Percentiles rank a stretch among this genome's conserved stretches.
Evolutionary conservation across 2,888 invertebrate species (phyloP).

Genomic region (Agriopis aurantiaria): DNA sequence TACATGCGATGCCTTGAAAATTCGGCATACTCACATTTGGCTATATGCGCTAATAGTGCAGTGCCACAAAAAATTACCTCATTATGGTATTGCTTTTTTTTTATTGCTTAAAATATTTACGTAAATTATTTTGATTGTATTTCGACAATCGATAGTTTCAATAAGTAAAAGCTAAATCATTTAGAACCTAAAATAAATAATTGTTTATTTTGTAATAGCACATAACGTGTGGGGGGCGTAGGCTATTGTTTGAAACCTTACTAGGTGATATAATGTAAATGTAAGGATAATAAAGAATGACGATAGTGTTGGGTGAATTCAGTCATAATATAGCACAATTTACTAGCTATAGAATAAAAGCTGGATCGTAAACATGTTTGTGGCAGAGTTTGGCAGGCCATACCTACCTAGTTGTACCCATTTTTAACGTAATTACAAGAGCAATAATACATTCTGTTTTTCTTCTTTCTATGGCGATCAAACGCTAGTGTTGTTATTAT

Average conservation of each 20-base stretch:
- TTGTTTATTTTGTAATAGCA: slow-evolving; percentile 9
- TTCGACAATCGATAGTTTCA: too few species aligned
- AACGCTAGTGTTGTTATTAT: slow-evolving; percentile 42
- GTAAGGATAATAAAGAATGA: slow-evolving; percentile 70
- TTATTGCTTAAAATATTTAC: background rate
- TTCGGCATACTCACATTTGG: background rate
- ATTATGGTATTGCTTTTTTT: background rate
- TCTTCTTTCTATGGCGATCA: slow-evolving; percentile 55
- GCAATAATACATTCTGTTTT: slow-evolving; percentile 60
- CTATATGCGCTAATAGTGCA: background rate
- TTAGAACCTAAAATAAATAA: background rate
- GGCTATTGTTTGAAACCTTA: slow-evolving; percentile 84
- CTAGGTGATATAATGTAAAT: slow-evolving; percentile 79
- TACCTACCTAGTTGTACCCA: slow-evolving; percentile 3
- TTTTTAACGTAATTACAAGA: slow-evolving; percentile 60
- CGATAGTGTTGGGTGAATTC: slow-evolving; percentile 65
- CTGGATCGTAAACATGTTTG: slow-evolving; percentile 55
- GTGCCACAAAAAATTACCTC: background rate
- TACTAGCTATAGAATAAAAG: slow-evolving; percentile 73
- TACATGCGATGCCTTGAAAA: slow-evolving; percentile 10
- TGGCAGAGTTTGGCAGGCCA: background rate
- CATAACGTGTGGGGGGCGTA: slow-evolving; percentile 73
- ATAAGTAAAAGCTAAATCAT: background rate
- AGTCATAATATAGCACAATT: slow-evolving; percentile 79
- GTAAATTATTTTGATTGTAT: background rate